Evolutionary conservation across 2,888 invertebrate genomes (phyloP), one percentile per base, ranked within the genome.

Genomic region (Drosophila merina): DNA sequence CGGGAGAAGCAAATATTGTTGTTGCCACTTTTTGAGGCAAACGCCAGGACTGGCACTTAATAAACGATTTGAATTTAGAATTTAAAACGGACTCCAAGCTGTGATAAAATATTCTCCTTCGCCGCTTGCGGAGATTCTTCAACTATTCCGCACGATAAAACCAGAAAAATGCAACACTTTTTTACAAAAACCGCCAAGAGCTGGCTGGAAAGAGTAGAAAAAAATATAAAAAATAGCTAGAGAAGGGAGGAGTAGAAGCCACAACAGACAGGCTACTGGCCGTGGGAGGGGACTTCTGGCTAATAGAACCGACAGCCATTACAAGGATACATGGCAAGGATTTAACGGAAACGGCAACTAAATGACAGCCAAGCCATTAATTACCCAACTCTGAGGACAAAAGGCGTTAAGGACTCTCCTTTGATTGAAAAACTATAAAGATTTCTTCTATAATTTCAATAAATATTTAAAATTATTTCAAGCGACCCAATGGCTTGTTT

Each of bases 361-460:
- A 60, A 57, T 31, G 57, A 36, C 48, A 48, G 38, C 60, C 47
- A n/a, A 60, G 47, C 57, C 40, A 62, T 62, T 62, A 56, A 56
- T 56, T 56, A 56, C 47, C 47, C 55, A 56, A 33, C 25, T 26
- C 3, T 30, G 30, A 14, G 4, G 12, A 12, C 12, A 25, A 14
- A 10, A 54, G 28, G 20, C 31, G 31, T 4, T 47, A 25, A 9
- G 36, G 36, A 36, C 4, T 33, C 10, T n/a, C 4, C 10, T n/a
- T 1, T 4, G 33, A 8, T 33, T 33, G 3, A n/a, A n/a, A n/a
- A n/a, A n/a, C n/a, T n/a, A n/a, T 8, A 1, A 33, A 10, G 10
- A 10, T 6, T 8, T 33, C 5, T 45, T 28, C 6, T n/a, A 12
- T 28, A 5, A 25, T 25, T n/a, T n/a, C 6, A 10, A 14, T 14